phyloP scores from a whole-genome alignment of 35 echinoderm and acorn worm species.

The Acanthaster planci region DNA sequence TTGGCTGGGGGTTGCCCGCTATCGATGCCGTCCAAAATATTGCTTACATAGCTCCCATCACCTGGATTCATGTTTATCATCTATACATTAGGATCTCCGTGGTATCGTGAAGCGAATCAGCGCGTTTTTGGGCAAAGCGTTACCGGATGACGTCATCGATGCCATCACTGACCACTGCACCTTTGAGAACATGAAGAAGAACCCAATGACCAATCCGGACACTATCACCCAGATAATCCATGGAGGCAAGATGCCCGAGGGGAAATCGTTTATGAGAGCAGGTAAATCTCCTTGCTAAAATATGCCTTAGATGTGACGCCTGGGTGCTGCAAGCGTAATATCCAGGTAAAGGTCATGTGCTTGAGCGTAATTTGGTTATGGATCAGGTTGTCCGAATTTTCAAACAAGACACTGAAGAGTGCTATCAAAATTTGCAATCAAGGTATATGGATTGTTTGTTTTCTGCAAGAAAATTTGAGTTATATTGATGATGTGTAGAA shows the following conservation, averaged over 20 bases:
- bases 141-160: constrained; percentile 57
- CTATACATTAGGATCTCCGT: constrained; percentile 35
- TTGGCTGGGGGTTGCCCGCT: too few species aligned
- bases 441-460: background rate
- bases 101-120: constrained; percentile 27
- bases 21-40: too few species aligned
- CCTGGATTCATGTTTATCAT: too few species aligned
- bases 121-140: constrained; percentile 43
- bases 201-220: constrained; percentile 62
- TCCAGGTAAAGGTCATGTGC: background rate
- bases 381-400: background rate
- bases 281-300: constrained; percentile 3
- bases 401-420: background rate
- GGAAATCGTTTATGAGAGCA: constrained; percentile 49
- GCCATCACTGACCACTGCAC: constrained; percentile 37
- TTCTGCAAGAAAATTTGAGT: too few species aligned
- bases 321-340: background rate
- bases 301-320: background rate
- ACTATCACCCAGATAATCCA: background rate
- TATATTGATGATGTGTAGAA: too few species aligned
- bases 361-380: background rate
- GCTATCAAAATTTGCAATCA: background rate
- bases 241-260: background rate
- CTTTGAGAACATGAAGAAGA: constrained; percentile 60
- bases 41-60: too few species aligned